phyloP scores from a whole-genome alignment of 2,888 invertebrate genomes.

The Mythimna vitellina region DNA sequence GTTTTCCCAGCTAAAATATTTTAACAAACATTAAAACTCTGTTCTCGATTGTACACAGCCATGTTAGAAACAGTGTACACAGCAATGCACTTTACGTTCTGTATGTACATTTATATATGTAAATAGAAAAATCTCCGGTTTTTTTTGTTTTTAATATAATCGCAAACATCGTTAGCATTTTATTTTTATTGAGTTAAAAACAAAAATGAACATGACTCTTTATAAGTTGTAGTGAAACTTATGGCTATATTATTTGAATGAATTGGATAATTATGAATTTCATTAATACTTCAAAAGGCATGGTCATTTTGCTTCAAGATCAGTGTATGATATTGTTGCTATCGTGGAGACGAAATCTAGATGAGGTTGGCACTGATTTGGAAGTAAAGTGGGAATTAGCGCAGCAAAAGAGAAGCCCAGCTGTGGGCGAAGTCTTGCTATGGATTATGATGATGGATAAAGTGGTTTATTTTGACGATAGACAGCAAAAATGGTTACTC shows the following conservation, averaged over 20 bases:
- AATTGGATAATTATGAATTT: not conserved
- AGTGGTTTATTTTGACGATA: not conserved
- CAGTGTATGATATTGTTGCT: not conserved
- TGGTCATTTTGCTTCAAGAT: not conserved
- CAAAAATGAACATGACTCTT: not conserved
- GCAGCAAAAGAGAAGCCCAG: not conserved
- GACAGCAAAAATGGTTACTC: no score
- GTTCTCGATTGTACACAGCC: constrained; percentile 48
- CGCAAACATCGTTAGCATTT: constrained; percentile 18
- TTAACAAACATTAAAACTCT: constrained; percentile 36
- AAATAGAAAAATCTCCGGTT: constrained; percentile 19
- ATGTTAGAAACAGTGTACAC: constrained; percentile 59
- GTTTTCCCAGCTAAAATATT: constrained; percentile 29
- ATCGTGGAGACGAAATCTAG: not conserved
- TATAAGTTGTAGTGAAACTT: not conserved
- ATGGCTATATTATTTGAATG: not conserved
- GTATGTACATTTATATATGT: constrained; percentile 46
- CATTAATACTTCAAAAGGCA: not conserved
- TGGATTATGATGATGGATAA: not conserved
- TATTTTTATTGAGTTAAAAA: constrained; percentile 15
- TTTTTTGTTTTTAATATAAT: constrained; percentile 36
- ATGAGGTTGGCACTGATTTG: not conserved
- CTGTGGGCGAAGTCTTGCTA: not conserved
- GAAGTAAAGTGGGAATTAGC: not conserved
- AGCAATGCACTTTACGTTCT: constrained; percentile 58